These are phyloP conservation scores for Acrossocheilus fasciatus DNA, from an alignment of 2,797 vertebrate genomes.

Conservation along the genomic window DNA sequence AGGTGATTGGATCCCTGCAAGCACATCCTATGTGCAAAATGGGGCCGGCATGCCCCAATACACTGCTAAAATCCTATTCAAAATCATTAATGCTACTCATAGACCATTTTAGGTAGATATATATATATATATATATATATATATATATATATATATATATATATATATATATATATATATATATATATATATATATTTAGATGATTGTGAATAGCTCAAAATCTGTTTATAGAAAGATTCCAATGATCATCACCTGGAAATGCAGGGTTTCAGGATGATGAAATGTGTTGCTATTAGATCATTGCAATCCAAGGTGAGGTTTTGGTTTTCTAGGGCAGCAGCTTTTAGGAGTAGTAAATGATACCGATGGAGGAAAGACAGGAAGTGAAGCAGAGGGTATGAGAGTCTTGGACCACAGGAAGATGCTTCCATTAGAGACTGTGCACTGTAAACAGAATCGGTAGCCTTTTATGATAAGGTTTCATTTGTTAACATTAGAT, in stretches of 20 bases:
- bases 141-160: too few species aligned
- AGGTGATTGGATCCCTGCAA: background rate
- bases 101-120: background rate
- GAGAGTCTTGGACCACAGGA: slow-evolving; percentile 21
- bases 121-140: too few species aligned
- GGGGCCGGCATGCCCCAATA: slow-evolving; percentile 15
- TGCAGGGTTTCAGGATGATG: slow-evolving; percentile 8
- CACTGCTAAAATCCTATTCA: slow-evolving; percentile 16
- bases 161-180: background rate
- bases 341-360: slow-evolving; percentile 59
- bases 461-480: background rate
- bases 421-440: slow-evolving; percentile 26
- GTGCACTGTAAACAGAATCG: background rate
- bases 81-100: background rate
- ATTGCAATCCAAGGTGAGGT: slow-evolving; percentile 54
- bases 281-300: slow-evolving; percentile 42
- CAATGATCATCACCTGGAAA: background rate
- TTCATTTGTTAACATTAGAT: background rate
- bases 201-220: background rate
- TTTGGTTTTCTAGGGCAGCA: slow-evolving; percentile 56
- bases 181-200: background rate
- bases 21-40: slow-evolving; percentile 29
- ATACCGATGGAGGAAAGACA: slow-evolving; percentile 42
- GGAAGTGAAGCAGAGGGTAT: slow-evolving; percentile 41
- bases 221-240: background rate